Conservation (phyloP, 2,113 vertebrate genomes). For the Paradoxurus hermaphroditus region DNA sequence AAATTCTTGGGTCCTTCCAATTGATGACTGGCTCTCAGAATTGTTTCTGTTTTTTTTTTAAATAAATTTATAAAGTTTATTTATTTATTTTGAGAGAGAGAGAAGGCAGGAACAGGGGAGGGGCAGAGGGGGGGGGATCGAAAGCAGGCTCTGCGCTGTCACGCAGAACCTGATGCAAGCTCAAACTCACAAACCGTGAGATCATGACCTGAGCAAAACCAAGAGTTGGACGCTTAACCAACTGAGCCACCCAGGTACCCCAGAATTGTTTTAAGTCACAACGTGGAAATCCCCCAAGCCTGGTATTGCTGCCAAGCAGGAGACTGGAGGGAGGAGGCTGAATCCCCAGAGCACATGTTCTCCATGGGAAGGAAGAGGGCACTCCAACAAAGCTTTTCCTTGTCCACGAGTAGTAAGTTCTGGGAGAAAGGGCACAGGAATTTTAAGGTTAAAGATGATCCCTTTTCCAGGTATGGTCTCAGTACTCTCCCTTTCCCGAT, state of each 20-base stretch:
- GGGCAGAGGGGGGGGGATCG: too few species aligned
- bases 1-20: not conserved
- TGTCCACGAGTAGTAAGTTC: not conserved
- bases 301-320: not conserved
- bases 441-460: not conserved
- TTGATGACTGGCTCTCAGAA: not conserved
- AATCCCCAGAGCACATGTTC: not conserved
- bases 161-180: too few species aligned
- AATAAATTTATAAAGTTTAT: not conserved
- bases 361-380: not conserved
- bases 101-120: too few species aligned
- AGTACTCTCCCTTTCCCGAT: accelerated
- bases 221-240: too few species aligned
- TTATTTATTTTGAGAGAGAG: too few species aligned
- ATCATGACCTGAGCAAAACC: too few species aligned
- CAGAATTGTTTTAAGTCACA: not conserved
- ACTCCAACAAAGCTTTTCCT: not conserved
- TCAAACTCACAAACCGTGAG: too few species aligned
- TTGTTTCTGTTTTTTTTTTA: not conserved
- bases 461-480: not conserved
- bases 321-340: not conserved
- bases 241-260: too few species aligned
- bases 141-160: too few species aligned
- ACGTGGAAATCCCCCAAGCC: not conserved
- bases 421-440: not conserved